Evolutionary conservation across 2,113 vertebrate species (phyloP).

Genomic region (Hiodon tergisus): DNA sequence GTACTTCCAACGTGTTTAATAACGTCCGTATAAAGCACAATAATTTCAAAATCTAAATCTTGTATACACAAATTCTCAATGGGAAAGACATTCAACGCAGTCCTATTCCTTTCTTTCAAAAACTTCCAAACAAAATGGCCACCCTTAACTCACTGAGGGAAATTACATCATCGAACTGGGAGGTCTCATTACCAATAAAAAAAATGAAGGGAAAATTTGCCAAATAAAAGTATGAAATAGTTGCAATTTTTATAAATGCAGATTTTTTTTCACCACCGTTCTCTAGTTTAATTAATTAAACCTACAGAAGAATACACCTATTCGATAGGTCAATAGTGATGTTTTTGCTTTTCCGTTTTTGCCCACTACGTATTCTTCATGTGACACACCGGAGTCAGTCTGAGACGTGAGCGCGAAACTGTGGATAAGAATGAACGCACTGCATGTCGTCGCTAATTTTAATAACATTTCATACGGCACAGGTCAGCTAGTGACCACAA

Average conservation of each 20-base stretch:
- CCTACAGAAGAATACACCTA: not conserved
- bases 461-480: not conserved
- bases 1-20: not conserved
- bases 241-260: not conserved
- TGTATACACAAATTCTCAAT: not conserved
- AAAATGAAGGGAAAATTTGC: not conserved
- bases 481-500: not conserved
- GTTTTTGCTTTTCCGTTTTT: not conserved
- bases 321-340: not conserved
- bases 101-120: constrained; percentile 39
- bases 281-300: not conserved
- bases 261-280: too few relatives aligned
- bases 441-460: not conserved
- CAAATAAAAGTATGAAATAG: not conserved
- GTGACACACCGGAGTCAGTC: not conserved
- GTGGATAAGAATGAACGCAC: not conserved
- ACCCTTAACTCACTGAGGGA: constrained; percentile 35
- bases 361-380: not conserved
- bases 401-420: not conserved
- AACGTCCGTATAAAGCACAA: not conserved
- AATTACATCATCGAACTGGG: constrained; percentile 55
- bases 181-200: constrained; percentile 9
- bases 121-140: constrained; percentile 71
- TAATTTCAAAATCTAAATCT: not conserved
- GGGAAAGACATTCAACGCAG: not conserved